phyloP scores from a whole-genome alignment of 2,113 vertebrate genomes.

The Nesogale talazaci region DNA sequence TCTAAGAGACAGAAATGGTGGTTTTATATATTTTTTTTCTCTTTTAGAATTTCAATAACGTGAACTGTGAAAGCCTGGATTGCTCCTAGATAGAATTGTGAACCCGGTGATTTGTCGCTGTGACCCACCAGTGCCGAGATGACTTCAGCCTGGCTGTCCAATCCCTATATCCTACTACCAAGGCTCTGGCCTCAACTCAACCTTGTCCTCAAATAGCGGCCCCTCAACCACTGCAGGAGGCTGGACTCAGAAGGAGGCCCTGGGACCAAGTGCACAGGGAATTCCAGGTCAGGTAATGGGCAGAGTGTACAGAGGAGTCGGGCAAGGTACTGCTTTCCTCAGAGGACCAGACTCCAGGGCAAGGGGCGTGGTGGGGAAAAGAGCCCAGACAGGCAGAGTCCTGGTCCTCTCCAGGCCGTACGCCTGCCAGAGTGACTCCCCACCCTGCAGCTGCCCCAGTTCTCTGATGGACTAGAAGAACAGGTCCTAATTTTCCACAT shows the following conservation, averaged over 20 bases:
- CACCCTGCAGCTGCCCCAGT: background rate
- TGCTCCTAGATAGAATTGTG: background rate
- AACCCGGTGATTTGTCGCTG: background rate
- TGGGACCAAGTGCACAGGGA: background rate
- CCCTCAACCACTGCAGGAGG: background rate
- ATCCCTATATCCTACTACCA: background rate
- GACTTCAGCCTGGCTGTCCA: background rate
- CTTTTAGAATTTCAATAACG: background rate
- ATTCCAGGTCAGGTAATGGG: background rate
- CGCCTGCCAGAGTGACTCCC: background rate
- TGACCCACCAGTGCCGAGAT: no score
- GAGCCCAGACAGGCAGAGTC: no score
- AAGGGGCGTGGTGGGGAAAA: background rate
- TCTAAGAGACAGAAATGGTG: background rate
- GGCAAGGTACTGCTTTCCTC: background rate
- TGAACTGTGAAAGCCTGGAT: background rate
- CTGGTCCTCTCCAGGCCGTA: no score
- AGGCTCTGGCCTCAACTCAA: background rate
- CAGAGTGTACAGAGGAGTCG: no score
- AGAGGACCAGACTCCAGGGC: background rate
- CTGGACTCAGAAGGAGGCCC: rapidly evolving
- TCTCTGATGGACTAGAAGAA: background rate
- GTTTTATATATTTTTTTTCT: background rate
- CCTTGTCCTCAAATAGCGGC: rapidly evolving
- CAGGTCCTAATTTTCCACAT: background rate